Evolutionary conservation across 2,797 vertebrate species (phyloP).

Genomic region (Anguilla obscura): DNA sequence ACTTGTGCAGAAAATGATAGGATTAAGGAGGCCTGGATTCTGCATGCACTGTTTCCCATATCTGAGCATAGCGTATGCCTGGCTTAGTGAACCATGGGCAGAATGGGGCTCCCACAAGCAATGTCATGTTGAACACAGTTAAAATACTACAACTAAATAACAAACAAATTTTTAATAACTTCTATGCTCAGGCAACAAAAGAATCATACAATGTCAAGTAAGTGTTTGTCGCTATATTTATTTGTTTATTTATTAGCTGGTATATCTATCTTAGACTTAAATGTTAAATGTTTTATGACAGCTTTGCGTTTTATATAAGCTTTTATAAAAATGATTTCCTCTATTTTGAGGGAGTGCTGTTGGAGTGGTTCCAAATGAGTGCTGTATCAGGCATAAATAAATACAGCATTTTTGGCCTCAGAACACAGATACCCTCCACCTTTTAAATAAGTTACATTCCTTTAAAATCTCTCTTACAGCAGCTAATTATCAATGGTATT

Average conservation of each 20-base stretch:
- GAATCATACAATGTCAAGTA: neutral
- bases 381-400: too few species aligned
- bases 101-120: neutral
- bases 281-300: neutral
- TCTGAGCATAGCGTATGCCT: conserved; percentile 8
- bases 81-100: conserved; percentile 5
- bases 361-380: too few species aligned
- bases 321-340: too few species aligned
- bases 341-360: too few species aligned
- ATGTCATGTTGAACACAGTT: neutral
- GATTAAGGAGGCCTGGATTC: conserved; percentile 13
- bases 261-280: neutral
- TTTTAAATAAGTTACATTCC: too few species aligned
- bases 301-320: neutral
- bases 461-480: too few species aligned
- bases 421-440: too few species aligned
- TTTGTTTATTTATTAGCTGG: neutral
- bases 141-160: neutral
- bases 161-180: neutral
- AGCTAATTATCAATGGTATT: too few species aligned
- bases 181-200: neutral
- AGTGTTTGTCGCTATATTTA: neutral
- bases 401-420: too few species aligned
- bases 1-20: conserved; percentile 5
- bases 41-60: conserved; percentile 12